Conservation (phyloP, 2,797 vertebrate genomes). For the Acipenser transmontanus region DNA sequence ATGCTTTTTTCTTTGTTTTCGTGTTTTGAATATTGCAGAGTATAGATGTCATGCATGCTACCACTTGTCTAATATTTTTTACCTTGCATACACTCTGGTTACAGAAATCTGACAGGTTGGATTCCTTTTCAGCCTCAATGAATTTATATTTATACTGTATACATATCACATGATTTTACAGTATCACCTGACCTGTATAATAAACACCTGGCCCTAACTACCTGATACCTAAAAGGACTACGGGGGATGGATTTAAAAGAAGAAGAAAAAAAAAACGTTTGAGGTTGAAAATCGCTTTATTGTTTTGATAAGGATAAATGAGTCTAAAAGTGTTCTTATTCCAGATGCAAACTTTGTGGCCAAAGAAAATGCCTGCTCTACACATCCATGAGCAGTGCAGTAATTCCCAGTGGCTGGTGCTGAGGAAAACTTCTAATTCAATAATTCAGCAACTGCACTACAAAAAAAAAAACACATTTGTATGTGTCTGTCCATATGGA, state of each 20-base stretch:
- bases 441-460: constrained; percentile 66
- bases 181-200: too few species aligned
- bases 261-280: too few species aligned
- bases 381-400: constrained; percentile 56
- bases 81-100: too few species aligned
- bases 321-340: constrained; percentile 19
- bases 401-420: constrained; percentile 69
- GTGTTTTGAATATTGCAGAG: constrained; percentile 28
- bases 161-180: too few species aligned
- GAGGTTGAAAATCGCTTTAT: too few species aligned
- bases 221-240: too few species aligned
- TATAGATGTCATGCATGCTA: constrained; percentile 40
- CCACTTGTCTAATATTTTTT: constrained; percentile 22
- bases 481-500: constrained; percentile 70
- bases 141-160: too few species aligned
- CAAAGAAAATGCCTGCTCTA: constrained; percentile 18
- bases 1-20: constrained; percentile 21
- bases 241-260: too few species aligned
- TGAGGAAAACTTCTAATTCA: constrained; percentile 71
- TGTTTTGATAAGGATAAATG: constrained; percentile 20
- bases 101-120: too few species aligned
- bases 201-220: too few species aligned
- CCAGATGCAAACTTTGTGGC: background rate
- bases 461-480: constrained; percentile 52
- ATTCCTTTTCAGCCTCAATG: too few species aligned